Percentiles rank a stretch among this genome's conserved stretches.
Conservation (phyloP, 2,888 invertebrate genomes). For the Lithophane ornitopus region DNA sequence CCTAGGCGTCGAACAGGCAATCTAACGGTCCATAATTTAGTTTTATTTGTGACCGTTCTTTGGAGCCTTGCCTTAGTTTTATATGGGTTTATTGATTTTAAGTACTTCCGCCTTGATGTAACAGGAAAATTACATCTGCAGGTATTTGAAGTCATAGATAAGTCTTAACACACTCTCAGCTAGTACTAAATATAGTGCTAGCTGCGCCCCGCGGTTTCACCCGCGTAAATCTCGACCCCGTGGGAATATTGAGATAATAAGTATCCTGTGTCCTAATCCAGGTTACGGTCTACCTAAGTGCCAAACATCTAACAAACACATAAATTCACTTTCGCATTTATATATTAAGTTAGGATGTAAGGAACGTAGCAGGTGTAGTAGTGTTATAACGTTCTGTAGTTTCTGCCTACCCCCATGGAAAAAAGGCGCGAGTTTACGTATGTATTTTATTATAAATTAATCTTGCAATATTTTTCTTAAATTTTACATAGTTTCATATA, state of each 20-base stretch:
- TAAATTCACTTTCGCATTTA: too few relatives aligned
- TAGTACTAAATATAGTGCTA: not conserved
- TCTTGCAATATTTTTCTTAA: not conserved
- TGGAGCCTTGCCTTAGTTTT: slow-evolving; percentile 2
- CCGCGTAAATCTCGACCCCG: too few relatives aligned
- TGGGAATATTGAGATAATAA: too few relatives aligned
- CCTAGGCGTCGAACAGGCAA: slow-evolving; percentile 37
- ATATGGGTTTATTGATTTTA: slow-evolving; percentile 41
- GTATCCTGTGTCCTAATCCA: too few relatives aligned
- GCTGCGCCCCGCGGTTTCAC: too few relatives aligned
- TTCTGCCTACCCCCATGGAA: not conserved
- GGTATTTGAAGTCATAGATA: not conserved
- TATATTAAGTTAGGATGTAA: not conserved
- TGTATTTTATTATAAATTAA: not conserved
- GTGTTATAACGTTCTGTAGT: not conserved
- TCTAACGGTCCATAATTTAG: slow-evolving; percentile 46
- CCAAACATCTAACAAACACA: too few relatives aligned
- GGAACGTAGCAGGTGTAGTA: not conserved
- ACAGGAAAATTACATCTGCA: not conserved
- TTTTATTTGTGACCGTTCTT: slow-evolving; percentile 38
- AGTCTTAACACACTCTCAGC: not conserved
- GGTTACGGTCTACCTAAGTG: too few relatives aligned
- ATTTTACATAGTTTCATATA: not conserved
- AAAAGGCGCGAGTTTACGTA: not conserved
- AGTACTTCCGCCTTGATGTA: not conserved